These are phyloP conservation scores for Fulmarus glacialis DNA, from an alignment of 2,113 vertebrate genomes.

Conservation along the genomic window DNA sequence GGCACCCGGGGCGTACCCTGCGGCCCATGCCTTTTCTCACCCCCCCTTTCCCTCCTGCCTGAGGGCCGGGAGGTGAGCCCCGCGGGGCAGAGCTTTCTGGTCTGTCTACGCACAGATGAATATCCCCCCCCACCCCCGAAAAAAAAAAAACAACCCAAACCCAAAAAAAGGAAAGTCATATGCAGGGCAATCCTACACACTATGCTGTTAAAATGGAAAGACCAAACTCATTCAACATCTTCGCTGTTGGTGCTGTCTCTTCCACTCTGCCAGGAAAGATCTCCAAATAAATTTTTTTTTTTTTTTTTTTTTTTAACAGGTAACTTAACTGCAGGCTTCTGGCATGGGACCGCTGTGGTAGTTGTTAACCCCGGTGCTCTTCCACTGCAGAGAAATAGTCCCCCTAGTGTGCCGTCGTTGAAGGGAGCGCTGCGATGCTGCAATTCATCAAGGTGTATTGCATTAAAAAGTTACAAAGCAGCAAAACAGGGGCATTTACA, in stretches of 20 bases:
- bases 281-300: background rate
- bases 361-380: background rate
- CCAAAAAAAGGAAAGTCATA: too few species aligned
- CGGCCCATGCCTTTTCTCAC: too few species aligned
- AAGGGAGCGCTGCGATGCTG: background rate
- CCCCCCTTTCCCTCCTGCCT: background rate
- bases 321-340: background rate
- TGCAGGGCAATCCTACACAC: too few species aligned
- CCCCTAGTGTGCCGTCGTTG: background rate
- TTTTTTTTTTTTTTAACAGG: too few species aligned
- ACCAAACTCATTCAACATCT: background rate
- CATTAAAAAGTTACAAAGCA: background rate
- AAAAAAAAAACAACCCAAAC: too few species aligned
- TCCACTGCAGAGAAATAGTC: conserved; percentile 14
- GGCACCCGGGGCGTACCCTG: background rate
- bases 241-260: background rate
- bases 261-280: background rate
- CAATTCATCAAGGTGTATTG: background rate
- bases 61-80: background rate
- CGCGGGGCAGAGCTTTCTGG: background rate
- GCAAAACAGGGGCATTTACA: background rate
- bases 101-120: background rate
- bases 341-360: too few species aligned
- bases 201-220: background rate
- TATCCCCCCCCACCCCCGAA: background rate